Conservation (phyloP, 1,140 invertebrate species). For the Pteromalus puparum region DNA sequence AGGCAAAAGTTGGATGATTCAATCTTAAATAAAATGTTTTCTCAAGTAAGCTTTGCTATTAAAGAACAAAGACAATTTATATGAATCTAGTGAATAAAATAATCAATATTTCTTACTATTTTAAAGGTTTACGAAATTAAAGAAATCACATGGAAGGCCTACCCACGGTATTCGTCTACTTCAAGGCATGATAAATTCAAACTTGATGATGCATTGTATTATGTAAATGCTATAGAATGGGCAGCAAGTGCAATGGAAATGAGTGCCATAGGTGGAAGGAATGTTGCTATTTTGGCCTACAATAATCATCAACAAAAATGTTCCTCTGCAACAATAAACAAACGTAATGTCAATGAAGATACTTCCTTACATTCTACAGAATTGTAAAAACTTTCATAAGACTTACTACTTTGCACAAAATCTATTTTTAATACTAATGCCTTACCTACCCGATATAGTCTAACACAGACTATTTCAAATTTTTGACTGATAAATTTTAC, state of each 20-base stretch:
- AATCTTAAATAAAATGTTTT: constrained; percentile 76
- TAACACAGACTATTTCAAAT: too few relatives aligned
- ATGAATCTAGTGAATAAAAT: constrained; percentile 5
- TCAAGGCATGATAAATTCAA: constrained; percentile 75
- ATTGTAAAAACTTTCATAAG: constrained; percentile 12
- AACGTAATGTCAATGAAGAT: neutral
- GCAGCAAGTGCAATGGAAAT: constrained; percentile 85
- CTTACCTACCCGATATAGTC: too few relatives aligned
- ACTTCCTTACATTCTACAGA: constrained; percentile 22
- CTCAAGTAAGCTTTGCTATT: constrained; percentile 63
- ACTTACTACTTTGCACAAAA: neutral
- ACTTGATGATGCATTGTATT: constrained; percentile 77
- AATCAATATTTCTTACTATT: constrained; percentile 23
- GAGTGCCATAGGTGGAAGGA: constrained; percentile 80
- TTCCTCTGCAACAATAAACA: neutral
- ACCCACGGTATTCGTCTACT: constrained; percentile 77
- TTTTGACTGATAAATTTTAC: too few relatives aligned
- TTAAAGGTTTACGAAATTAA: constrained; percentile 62
- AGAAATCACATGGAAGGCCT: constrained; percentile 78
- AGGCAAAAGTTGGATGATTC: constrained; percentile 69
- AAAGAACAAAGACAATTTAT: neutral
- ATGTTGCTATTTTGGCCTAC: constrained; percentile 79
- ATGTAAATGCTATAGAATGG: constrained; percentile 83
- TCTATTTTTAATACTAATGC: neutral
- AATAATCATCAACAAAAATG: constrained; percentile 61